Conservation (phyloP, 1,140 invertebrate genomes). For the Heliothis virescens region DNA sequence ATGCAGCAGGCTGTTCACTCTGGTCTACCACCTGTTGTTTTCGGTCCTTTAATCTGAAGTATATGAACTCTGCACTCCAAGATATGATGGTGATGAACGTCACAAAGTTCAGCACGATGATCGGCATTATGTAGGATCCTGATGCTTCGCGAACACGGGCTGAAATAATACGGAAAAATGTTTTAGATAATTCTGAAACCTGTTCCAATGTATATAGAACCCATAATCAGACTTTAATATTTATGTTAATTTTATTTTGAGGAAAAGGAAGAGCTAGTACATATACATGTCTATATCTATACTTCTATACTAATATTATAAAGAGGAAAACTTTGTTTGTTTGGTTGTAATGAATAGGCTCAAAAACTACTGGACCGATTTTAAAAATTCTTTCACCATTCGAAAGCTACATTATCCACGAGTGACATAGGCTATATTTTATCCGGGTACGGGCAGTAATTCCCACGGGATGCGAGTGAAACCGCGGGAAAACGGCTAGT, state of each 20-base stretch:
- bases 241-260: conserved; percentile 8
- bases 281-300: too few species aligned
- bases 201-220: not conserved
- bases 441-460: too few species aligned
- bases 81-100: conserved; percentile 77
- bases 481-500: too few species aligned
- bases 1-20: conserved; percentile 41
- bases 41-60: conserved; percentile 70
- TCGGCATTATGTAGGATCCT: conserved; percentile 80
- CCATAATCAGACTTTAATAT: not conserved
- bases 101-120: conserved; percentile 77
- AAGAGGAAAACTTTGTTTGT: too few species aligned
- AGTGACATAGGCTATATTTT: too few species aligned
- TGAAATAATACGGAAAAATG: conserved; percentile 64
- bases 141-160: conserved; percentile 78
- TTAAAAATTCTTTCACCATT: too few species aligned
- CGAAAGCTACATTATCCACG: too few species aligned
- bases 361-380: too few species aligned
- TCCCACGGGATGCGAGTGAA: too few species aligned
- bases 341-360: too few species aligned
- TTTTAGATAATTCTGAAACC: not conserved
- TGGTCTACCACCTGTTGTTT: conserved; percentile 24
- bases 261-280: not conserved
- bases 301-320: too few species aligned
- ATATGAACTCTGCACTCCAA: conserved; percentile 80